phyloP scores from a whole-genome alignment of 1,140 invertebrate genomes.

The Pseudachorutes palmiensis region DNA sequence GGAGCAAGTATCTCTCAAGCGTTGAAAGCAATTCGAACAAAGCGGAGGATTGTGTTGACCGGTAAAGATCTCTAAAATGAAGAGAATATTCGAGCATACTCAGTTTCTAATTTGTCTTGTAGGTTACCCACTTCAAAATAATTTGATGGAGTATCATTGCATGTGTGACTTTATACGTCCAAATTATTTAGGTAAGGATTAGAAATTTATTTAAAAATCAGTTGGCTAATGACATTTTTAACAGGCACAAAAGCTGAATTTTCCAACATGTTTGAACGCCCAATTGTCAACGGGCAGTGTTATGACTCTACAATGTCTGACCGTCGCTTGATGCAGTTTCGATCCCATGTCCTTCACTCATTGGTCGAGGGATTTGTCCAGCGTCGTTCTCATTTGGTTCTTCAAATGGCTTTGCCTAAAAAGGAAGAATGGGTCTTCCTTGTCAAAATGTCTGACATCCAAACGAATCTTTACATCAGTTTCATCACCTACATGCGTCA shows the following conservation, averaged over 20 bases:
- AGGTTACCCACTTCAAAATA: slow-evolving; percentile 91
- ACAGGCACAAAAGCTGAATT: slow-evolving; percentile 83
- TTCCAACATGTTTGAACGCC: slow-evolving; percentile 89
- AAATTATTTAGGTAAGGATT: slow-evolving; percentile 58
- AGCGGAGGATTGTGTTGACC: slow-evolving; percentile 79
- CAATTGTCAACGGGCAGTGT: slow-evolving; percentile 90
- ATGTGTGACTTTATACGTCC: slow-evolving; percentile 95
- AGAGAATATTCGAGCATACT: no score
- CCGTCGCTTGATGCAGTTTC: slow-evolving; percentile 76
- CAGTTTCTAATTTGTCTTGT: no score
- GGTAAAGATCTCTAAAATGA: slow-evolving; percentile 42
- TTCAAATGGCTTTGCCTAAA: slow-evolving; percentile 73
- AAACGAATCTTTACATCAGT: slow-evolving; percentile 75
- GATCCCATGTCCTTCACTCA: slow-evolving; percentile 82
- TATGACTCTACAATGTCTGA: slow-evolving; percentile 85
- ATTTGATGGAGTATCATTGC: slow-evolving; percentile 91
- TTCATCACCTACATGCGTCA: slow-evolving; percentile 57
- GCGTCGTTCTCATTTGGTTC: slow-evolving; percentile 53
- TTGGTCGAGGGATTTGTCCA: slow-evolving; percentile 87
- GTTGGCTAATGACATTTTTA: slow-evolving; percentile 3
- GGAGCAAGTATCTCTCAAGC: slow-evolving; percentile 87
- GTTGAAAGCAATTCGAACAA: slow-evolving; percentile 82
- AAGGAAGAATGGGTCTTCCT: slow-evolving; percentile 89
- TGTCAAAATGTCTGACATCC: slow-evolving; percentile 75
- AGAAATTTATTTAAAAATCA: no score